Base-by-base conservation (phyloP, 2,888 invertebrate species). In the Halictus ligatus region DNA sequence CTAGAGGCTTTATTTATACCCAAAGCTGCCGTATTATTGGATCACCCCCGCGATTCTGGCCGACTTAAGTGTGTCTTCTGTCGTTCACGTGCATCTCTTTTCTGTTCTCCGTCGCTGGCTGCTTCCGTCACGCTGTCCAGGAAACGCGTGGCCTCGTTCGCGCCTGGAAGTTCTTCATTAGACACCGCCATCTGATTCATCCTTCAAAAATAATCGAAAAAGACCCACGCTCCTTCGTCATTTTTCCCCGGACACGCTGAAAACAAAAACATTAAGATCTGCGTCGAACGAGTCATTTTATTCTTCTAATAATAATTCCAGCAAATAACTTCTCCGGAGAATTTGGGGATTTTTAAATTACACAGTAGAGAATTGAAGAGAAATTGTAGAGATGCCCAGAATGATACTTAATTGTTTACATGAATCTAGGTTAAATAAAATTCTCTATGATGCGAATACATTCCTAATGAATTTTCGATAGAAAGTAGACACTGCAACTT, bases 21-120 rank as follows among this genome's bases (percentile, higher is more conserved):
- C 93, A 92, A 94, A 94, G 94, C 94, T 93, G 75, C 92, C 91
- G 93, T 94, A 94, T 94, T 94, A 94, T 94, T 94, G 94, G 94
- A 94, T 94, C 94, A 94, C 94, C 94, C 94, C 94, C 94, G 94
- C 94, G 91, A 93, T 91, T 90, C 91, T 88, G 87, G 88, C 89
- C 88, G 90, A 81, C 81, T 79, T 78, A 89, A 89, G 83, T 85
- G 87, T 89, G 88, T 86, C 88, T 85, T 69, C 80, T 67, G 69
- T 50, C 79, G 85, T 46, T 86, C 78, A 35, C 85, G 82, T 72
- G 78, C 60, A 60, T 58, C 58, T 64, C 87, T 77, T 79, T 81
- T 83, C 76, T 73, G 43, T 72, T 77, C 43, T 69, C 35, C 82
- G 35, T 43, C 71, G 67, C 75, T 75, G 72, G 72, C 80, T 64